phyloP scores from a whole-genome alignment of 2,888 invertebrate species.

The Strigamia crassipes region DNA sequence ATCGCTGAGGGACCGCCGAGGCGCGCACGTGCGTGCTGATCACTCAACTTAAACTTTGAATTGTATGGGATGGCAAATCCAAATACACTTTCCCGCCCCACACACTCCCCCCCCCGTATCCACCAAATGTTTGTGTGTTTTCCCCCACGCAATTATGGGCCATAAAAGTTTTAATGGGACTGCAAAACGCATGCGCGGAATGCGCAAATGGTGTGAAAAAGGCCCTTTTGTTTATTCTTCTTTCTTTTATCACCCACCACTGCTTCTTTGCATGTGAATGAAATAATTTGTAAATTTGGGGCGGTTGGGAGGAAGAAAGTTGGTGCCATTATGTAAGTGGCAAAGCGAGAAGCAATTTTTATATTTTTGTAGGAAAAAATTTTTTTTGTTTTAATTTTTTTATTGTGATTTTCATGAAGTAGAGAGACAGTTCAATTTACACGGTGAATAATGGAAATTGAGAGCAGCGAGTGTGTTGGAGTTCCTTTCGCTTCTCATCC shows the following conservation, averaged over 20 bases:
- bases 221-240: background rate
- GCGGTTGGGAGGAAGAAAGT: background rate
- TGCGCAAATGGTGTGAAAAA: background rate
- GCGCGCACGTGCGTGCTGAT: slow-evolving; percentile 31
- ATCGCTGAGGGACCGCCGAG: slow-evolving; percentile 24
- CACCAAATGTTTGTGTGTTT: background rate
- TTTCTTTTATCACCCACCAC: background rate
- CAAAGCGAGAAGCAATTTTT: background rate
- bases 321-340: background rate
- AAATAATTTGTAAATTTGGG: slow-evolving; percentile 4
- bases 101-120: background rate
- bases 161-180: slow-evolving; percentile 33
- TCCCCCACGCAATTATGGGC: slow-evolving; percentile 22
- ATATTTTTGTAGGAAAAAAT: background rate
- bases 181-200: slow-evolving; percentile 15
- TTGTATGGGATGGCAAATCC: background rate
- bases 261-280: background rate
- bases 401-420: background rate
- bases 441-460: slow-evolving; percentile 38
- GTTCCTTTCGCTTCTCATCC: background rate
- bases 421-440: slow-evolving; percentile 31
- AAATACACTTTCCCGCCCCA: background rate
- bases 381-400: background rate
- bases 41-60: slow-evolving; percentile 7
- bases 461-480: background rate